Percentiles rank a stretch among this genome's conserved stretches.
These are phyloP conservation scores for Sarcophaga variegata DNA, from an alignment of 2,888 invertebrate species.

Conservation along the genomic window DNA sequence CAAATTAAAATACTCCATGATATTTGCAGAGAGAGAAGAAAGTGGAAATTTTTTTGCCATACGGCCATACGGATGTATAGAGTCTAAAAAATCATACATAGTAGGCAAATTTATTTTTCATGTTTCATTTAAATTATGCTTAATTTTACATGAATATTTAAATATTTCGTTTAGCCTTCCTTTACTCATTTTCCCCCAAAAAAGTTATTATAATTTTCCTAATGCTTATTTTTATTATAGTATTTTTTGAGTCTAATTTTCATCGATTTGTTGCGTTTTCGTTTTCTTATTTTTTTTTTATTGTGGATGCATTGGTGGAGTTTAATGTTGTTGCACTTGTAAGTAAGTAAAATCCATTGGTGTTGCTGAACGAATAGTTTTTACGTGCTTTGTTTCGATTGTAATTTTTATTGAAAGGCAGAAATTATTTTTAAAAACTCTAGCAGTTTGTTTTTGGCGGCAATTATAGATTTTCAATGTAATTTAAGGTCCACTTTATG, in stretches of 20 bases:
- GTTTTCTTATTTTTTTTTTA: background rate
- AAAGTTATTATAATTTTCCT: background rate
- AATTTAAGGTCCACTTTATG: constrained; percentile 37
- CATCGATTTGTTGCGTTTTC: constrained; percentile 51
- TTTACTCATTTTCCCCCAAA: background rate
- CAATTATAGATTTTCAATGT: constrained; percentile 55
- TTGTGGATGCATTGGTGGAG: constrained; percentile 34
- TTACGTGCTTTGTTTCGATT: constrained; percentile 55
- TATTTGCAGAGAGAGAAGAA: constrained; percentile 19
- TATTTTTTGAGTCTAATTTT: constrained; percentile 47
- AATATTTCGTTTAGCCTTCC: constrained; percentile 33
- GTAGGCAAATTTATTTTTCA: background rate
- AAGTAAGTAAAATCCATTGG: background rate
- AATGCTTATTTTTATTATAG: no score
- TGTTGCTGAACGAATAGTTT: constrained; percentile 13
- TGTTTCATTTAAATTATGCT: constrained; percentile 51
- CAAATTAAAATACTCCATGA: constrained; percentile 31
- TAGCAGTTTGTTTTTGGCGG: background rate
- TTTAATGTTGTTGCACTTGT: constrained; percentile 36
- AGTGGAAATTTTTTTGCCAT: constrained; percentile 12
- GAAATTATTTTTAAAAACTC: constrained; percentile 52
- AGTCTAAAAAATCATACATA: background rate
- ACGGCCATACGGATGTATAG: background rate
- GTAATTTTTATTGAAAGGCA: constrained; percentile 51
- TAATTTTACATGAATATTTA: constrained; percentile 66